A percentile compares a stretch with the other conserved stretches of the same genome.
These are phyloP conservation scores for Streblospio benedicti DNA, from an alignment of 1,140 invertebrate species.

Conservation along the genomic window DNA sequence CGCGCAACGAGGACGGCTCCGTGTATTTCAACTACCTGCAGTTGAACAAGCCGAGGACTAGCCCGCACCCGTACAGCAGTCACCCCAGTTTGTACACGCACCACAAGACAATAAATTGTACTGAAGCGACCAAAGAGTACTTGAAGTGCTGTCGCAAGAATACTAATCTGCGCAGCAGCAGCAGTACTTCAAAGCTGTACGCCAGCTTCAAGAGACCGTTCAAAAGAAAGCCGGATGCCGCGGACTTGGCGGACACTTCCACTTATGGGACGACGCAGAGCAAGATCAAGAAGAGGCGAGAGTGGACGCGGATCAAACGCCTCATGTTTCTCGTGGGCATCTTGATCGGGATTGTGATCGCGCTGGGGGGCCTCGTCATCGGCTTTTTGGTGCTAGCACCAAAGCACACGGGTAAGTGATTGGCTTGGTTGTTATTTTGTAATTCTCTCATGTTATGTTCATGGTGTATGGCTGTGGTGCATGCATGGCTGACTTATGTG, in stretches of 20 bases:
- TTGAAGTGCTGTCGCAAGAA: not conserved
- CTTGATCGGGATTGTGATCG: constrained; percentile 2
- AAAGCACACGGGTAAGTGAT: not conserved
- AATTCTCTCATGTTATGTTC: too few relatives aligned
- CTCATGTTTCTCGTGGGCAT: not conserved
- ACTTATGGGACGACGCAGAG: not conserved
- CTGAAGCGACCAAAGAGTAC: not conserved
- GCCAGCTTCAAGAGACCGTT: not conserved
- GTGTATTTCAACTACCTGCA: constrained; percentile 2
- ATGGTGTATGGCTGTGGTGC: too few relatives aligned
- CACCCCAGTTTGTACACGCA: not conserved
- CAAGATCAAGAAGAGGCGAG: not conserved
- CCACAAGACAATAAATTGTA: not conserved
- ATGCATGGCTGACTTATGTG: too few relatives aligned
- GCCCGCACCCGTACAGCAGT: not conserved
- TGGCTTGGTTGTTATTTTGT: too few relatives aligned
- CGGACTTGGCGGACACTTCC: not conserved
- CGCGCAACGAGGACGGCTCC: too few relatives aligned
- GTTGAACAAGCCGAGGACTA: not conserved
- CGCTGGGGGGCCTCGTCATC: constrained; percentile 4
- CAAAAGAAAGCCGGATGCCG: not conserved
- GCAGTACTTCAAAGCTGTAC: not conserved
- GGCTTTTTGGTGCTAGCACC: constrained; percentile 6
- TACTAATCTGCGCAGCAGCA: not conserved
- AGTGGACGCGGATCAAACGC: not conserved